A percentile compares a stretch with the other conserved stretches of the same genome.
phyloP scores from a whole-genome alignment of 1,140 invertebrate genomes.

The Ylistrum balloti region DNA sequence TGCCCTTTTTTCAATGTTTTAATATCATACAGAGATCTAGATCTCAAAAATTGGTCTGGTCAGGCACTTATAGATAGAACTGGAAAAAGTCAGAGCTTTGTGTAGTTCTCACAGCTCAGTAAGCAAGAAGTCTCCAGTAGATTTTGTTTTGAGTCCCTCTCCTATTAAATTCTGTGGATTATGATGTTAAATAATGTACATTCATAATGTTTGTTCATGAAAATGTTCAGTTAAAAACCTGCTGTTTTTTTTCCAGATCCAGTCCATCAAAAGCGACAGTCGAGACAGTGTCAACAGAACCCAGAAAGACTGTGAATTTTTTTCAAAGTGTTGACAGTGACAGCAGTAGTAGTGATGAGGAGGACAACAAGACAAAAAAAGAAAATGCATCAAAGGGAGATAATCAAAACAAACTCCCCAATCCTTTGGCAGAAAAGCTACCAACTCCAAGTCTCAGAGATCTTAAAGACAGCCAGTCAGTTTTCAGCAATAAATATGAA shows the following conservation, averaged over 20 bases:
- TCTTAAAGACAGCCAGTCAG: conserved; percentile 83
- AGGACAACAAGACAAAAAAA: conserved; percentile 41
- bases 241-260: background rate
- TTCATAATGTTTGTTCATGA: too few species aligned
- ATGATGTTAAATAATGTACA: too few species aligned
- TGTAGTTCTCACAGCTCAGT: too few species aligned
- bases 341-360: conserved; percentile 50
- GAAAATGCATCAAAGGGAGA: conserved; percentile 51
- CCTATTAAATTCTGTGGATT: too few species aligned
- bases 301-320: background rate
- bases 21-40: too few species aligned
- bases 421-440: conserved; percentile 64
- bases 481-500: conserved; percentile 95
- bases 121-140: too few species aligned
- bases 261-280: background rate
- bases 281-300: background rate
- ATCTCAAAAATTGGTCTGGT: too few species aligned
- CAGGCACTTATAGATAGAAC: too few species aligned
- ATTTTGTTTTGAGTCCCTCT: too few species aligned
- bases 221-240: too few species aligned
- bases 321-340: conserved; percentile 51
- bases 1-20: too few species aligned
- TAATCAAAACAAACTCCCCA: conserved; percentile 66
- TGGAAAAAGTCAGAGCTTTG: too few species aligned
- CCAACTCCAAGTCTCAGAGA: conserved; percentile 56